phyloP scores from a whole-genome alignment of 2,113 vertebrate genomes.

The Scomber colias region DNA sequence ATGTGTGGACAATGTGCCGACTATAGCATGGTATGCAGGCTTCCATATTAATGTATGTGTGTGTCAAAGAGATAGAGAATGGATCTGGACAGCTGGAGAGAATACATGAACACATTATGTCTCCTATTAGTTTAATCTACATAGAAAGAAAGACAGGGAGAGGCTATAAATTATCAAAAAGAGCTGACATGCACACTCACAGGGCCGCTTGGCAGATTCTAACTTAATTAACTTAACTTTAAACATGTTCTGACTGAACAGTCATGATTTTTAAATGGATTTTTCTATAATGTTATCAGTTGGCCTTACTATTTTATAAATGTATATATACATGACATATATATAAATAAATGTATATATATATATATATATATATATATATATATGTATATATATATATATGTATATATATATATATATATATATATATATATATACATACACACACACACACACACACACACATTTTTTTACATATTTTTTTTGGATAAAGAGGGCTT shows the following conservation, averaged over 20 bases:
- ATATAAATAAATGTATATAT: background rate
- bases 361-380: too few relatives aligned
- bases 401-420: too few relatives aligned
- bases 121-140: conserved; percentile 19
- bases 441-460: too few relatives aligned
- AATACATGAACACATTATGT: conserved; percentile 25
- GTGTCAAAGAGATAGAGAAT: conserved; percentile 14
- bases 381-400: too few relatives aligned
- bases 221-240: conserved; percentile 46
- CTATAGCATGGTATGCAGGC: conserved; percentile 21
- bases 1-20: conserved; percentile 23
- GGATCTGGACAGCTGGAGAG: conserved; percentile 8
- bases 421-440: too few relatives aligned
- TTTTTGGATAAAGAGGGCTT: background rate
- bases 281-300: conserved; percentile 30
- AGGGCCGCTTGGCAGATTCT: conserved; percentile 15
- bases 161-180: conserved; percentile 25
- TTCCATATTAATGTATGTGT: conserved; percentile 6
- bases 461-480: too few relatives aligned
- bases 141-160: conserved; percentile 29
- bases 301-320: conserved; percentile 7
- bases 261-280: background rate
- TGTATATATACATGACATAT: too few relatives aligned
- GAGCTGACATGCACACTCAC: conserved; percentile 30
- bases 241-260: conserved; percentile 25